phyloP scores from a whole-genome alignment of 2,888 invertebrate species.

The Torymus tubicola region DNA sequence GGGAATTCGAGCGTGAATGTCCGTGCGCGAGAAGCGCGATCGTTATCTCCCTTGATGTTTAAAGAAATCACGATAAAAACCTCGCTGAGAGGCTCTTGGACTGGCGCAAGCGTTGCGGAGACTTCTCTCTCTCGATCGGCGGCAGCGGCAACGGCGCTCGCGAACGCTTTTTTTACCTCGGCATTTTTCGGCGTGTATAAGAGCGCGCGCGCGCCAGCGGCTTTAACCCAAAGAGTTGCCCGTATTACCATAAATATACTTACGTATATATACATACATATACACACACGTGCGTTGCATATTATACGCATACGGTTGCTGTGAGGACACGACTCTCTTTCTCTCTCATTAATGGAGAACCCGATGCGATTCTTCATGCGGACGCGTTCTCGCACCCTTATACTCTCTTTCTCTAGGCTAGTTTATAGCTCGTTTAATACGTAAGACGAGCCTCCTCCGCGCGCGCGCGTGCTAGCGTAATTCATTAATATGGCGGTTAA shows the following conservation, averaged over 20 bases:
- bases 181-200: slow-evolving; percentile 14
- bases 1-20: slow-evolving; percentile 48
- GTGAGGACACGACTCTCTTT: background rate
- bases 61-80: slow-evolving; percentile 54
- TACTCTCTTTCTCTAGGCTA: background rate
- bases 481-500: slow-evolving; percentile 30
- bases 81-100: slow-evolving; percentile 8
- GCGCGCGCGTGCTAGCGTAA: background rate
- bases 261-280: no score
- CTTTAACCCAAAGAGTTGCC: background rate
- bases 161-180: slow-evolving; percentile 9
- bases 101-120: no score
- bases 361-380: slow-evolving; percentile 18
- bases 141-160: background rate
- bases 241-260: slow-evolving; percentile 33
- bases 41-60: slow-evolving; percentile 52
- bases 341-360: slow-evolving; percentile 25
- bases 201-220: slow-evolving; percentile 18
- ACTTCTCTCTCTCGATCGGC: background rate
- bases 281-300: no score
- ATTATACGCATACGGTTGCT: background rate
- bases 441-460: background rate
- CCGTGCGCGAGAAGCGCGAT: slow-evolving; percentile 46
- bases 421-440: slow-evolving; percentile 35
- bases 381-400: background rate